phyloP scores from a whole-genome alignment of 2,888 invertebrate species.

The Hydrotaea diabolus region DNA sequence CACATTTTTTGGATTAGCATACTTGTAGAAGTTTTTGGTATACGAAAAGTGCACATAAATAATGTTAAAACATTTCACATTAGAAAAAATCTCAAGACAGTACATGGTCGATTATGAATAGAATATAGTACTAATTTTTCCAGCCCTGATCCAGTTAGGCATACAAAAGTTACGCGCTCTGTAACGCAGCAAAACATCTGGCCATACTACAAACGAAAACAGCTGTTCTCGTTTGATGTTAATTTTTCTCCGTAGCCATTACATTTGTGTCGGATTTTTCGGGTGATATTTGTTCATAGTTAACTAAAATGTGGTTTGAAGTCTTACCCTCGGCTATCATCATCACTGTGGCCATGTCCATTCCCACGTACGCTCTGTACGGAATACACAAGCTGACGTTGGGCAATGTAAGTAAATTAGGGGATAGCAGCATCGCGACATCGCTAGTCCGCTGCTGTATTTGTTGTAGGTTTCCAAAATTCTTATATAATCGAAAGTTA shows the following conservation, averaged over 20 bases:
- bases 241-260: background rate
- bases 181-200: background rate
- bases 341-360: constrained; percentile 83
- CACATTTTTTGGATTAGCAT: too few species aligned
- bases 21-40: too few species aligned
- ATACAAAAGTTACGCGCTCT: background rate
- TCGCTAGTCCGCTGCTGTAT: background rate
- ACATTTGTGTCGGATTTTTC: constrained; percentile 28
- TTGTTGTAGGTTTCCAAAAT: constrained; percentile 58
- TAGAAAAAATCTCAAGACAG: too few species aligned
- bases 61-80: too few species aligned
- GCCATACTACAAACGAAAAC: background rate
- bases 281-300: background rate
- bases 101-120: too few species aligned
- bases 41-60: too few species aligned
- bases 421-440: too few species aligned
- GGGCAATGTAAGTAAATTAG: constrained; percentile 87
- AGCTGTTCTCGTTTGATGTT: constrained; percentile 43
- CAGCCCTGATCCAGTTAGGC: too few species aligned
- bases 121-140: too few species aligned
- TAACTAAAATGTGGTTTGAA: constrained; percentile 86
- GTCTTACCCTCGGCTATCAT: constrained; percentile 85
- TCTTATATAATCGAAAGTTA: constrained; percentile 77
- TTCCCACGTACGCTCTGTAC: constrained; percentile 85
- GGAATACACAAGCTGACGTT: constrained; percentile 83